Conservation (phyloP, 2,113 vertebrate genomes). For the Sterna hirundo region DNA sequence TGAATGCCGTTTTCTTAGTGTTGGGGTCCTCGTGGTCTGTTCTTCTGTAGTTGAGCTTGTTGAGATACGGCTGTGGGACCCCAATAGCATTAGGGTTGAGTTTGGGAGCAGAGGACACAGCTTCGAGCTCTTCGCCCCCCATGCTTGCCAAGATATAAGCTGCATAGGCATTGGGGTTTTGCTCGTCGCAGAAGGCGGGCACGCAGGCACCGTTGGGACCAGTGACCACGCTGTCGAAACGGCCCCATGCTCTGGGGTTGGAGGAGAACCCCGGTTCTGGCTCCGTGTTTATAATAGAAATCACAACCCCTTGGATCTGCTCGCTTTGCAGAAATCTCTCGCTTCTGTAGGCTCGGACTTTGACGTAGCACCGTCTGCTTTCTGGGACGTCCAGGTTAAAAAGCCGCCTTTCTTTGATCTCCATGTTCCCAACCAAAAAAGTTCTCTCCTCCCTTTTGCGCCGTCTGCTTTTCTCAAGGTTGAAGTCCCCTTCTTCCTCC, state of each 20-base stretch:
- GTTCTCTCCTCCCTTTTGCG: constrained; percentile 90
- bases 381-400: constrained; percentile 98
- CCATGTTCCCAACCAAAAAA: constrained; percentile 97
- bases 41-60: constrained; percentile 90
- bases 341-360: constrained; percentile 90
- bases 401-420: constrained; percentile 93
- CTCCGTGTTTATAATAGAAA: constrained; percentile 93
- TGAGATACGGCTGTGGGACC: constrained; percentile 91
- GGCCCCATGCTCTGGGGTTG: constrained; percentile 95
- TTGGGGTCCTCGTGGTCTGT: constrained; percentile 88
- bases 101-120: constrained; percentile 88
- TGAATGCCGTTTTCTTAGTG: constrained; percentile 93
- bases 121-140: constrained; percentile 94
- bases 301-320: constrained; percentile 91
- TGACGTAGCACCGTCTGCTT: constrained; percentile 91
- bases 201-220: constrained; percentile 90
- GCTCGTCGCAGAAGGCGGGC: constrained; percentile 94
- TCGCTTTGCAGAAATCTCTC: constrained; percentile 94
- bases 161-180: constrained; percentile 86
- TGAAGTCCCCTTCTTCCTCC: constrained; percentile 93
- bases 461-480: constrained; percentile 79
- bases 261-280: constrained; percentile 88
- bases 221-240: constrained; percentile 93
- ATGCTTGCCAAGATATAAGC: constrained; percentile 91
- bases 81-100: constrained; percentile 89